Evolutionary conservation across 1,140 invertebrate genomes (phyloP).

Genomic region (Cotesia chilonis): DNA sequence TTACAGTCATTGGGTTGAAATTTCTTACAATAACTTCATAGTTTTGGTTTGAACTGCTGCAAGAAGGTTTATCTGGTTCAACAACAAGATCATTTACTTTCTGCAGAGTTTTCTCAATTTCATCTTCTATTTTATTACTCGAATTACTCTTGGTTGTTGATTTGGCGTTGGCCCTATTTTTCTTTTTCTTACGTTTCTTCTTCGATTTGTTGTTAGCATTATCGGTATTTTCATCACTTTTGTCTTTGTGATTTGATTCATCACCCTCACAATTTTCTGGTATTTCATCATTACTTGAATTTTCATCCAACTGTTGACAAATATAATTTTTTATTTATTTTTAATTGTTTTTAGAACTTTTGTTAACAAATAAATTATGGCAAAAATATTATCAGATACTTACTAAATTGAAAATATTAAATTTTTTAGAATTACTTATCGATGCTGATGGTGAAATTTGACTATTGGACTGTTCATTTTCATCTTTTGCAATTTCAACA

Average conservation of each 20-base stretch:
- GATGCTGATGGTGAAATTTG: not conserved
- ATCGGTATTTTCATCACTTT: slow-evolving; percentile 69
- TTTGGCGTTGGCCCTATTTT: slow-evolving; percentile 68
- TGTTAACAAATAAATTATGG: too few relatives aligned
- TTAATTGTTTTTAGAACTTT: too few relatives aligned
- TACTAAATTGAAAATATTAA: slow-evolving; percentile 74
- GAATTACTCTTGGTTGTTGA: slow-evolving; percentile 61
- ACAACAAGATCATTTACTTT: slow-evolving; percentile 80
- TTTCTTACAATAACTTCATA: not conserved
- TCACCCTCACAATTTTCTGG: slow-evolving; percentile 74
- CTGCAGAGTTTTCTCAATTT: slow-evolving; percentile 76
- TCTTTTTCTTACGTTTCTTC: slow-evolving; percentile 65
- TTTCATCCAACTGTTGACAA: not conserved
- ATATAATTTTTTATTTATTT: not conserved
- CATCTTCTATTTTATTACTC: slow-evolving; percentile 69
- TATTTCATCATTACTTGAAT: slow-evolving; percentile 58
- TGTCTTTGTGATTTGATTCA: slow-evolving; percentile 71
- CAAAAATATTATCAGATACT: slow-evolving; percentile 40
- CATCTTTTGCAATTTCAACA: not conserved
- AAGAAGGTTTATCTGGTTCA: slow-evolving; percentile 54
- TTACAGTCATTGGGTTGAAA: not conserved
- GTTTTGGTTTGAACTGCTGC: slow-evolving; percentile 49
- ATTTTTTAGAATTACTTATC: slow-evolving; percentile 52
- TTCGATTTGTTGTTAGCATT: slow-evolving; percentile 56
- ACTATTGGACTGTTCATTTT: not conserved